phyloP scores from a whole-genome alignment of 1,140 invertebrate species.

The Pygmarrhopalites habei region DNA sequence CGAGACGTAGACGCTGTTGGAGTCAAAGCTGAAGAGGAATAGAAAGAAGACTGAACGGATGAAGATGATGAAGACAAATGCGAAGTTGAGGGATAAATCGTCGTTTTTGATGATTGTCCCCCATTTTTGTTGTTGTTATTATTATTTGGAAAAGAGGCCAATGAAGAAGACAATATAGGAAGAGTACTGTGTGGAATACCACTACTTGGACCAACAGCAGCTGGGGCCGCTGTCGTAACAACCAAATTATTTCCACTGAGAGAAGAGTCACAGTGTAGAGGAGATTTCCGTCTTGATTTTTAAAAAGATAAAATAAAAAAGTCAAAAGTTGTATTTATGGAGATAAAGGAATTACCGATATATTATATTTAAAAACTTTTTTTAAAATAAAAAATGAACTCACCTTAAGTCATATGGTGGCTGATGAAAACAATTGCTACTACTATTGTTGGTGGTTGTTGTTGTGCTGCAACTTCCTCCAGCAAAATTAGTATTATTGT shows the following conservation, averaged over 20 bases:
- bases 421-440: conserved; percentile 51
- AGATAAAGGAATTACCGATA: no score
- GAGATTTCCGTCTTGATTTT: conserved; percentile 73
- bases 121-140: no score
- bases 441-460: not conserved
- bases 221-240: not conserved
- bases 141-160: not conserved
- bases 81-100: conserved; percentile 3
- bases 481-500: no score
- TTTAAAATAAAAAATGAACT: no score
- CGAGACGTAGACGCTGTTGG: not conserved
- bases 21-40: conserved; percentile 14
- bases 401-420: conserved; percentile 78
- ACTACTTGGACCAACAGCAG: no score
- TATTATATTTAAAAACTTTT: no score
- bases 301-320: no score
- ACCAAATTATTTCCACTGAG: not conserved
- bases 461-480: not conserved
- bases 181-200: no score
- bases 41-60: conserved; percentile 16
- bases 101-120: conserved; percentile 3
- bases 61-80: conserved; percentile 20
- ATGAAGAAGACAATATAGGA: not conserved
- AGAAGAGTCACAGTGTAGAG: conserved; percentile 36
- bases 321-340: no score